Evolutionary conservation across 2,888 invertebrate species (phyloP).

Genomic region (Oasisia sp.): DNA sequence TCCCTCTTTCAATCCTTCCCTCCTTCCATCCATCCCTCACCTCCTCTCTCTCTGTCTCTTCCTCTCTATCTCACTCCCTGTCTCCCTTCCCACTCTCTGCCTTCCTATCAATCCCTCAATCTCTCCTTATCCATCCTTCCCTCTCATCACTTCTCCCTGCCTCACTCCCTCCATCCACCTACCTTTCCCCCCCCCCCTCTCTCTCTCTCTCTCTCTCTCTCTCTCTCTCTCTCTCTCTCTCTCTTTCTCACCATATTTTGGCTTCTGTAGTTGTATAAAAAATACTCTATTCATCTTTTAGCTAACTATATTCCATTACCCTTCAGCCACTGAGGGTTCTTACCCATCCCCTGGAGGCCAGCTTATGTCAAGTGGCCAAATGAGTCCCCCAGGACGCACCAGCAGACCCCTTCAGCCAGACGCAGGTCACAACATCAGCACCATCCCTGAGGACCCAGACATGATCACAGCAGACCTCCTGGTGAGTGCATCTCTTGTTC

Average conservation of each 20-base stretch:
- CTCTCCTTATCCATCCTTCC: no score
- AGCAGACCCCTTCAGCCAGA: background rate
- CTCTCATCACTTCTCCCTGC: no score
- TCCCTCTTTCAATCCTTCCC: no score
- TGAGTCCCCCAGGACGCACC: background rate
- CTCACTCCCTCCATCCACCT: background rate
- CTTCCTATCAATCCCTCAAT: no score
- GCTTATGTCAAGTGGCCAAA: background rate
- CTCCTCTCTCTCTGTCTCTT: no score
- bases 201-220: background rate
- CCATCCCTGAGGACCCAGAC: conserved; percentile 63
- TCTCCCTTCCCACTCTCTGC: no score
- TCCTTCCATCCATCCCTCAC: no score
- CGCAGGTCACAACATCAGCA: conserved; percentile 46
- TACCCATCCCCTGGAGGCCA: background rate
- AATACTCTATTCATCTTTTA: background rate
- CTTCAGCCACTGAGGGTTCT: background rate
- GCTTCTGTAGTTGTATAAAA: background rate
- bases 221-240: background rate
- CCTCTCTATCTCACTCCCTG: no score
- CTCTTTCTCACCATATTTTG: background rate
- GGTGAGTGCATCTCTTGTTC: conserved; percentile 46
- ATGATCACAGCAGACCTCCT: conserved; percentile 62
- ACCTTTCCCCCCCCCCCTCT: background rate
- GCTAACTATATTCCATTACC: background rate